phyloP scores from a whole-genome alignment of 1,140 invertebrate genomes.

The Leptinotarsa texana region DNA sequence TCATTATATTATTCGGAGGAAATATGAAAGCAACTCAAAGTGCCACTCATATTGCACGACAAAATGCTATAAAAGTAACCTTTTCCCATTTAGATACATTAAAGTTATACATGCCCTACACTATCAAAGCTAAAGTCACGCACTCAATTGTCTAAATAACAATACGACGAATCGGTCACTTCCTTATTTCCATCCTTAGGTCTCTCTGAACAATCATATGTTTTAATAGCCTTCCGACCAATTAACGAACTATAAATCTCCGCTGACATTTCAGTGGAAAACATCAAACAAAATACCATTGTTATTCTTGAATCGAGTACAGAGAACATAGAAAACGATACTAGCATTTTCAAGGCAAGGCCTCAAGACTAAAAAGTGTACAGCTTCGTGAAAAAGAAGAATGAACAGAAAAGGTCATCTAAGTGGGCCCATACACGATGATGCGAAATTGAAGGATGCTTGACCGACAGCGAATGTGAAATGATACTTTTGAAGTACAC shows the following conservation, averaged over 20 bases:
- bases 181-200: not conserved
- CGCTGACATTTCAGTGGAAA: slow-evolving; percentile 14
- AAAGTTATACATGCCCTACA: too few relatives aligned
- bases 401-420: not conserved
- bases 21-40: too few relatives aligned
- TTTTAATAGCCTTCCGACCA: slow-evolving; percentile 16
- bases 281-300: slow-evolving; percentile 3
- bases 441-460: too few relatives aligned
- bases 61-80: too few relatives aligned
- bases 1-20: too few relatives aligned
- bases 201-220: not conserved
- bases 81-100: too few relatives aligned
- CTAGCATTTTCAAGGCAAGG: slow-evolving; percentile 1
- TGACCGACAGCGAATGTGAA: too few relatives aligned
- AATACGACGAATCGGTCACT: not conserved
- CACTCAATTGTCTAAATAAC: not conserved
- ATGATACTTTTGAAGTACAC: too few relatives aligned
- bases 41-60: too few relatives aligned
- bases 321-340: slow-evolving; percentile 2
- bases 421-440: too few relatives aligned
- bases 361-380: not conserved
- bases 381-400: not conserved
- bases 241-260: slow-evolving; percentile 23
- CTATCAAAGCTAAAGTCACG: too few relatives aligned
- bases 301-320: slow-evolving; percentile 4